Evolutionary conservation across 1,140 invertebrate genomes (phyloP).

Genomic region (Sitobion miscanthi): DNA sequence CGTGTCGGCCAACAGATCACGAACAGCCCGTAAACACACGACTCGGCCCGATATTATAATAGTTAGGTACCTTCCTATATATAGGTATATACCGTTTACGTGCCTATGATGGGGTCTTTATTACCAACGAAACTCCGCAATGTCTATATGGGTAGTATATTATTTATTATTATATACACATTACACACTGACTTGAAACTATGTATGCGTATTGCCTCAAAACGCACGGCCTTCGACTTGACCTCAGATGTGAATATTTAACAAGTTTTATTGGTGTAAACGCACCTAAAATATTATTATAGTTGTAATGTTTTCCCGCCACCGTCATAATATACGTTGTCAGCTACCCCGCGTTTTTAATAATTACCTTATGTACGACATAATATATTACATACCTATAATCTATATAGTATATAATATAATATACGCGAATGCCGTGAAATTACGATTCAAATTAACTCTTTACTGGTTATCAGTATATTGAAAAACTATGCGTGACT

Average conservation of each 20-base stretch:
- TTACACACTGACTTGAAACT: background rate
- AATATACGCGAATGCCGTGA: background rate
- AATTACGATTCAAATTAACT: background rate
- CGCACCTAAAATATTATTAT: background rate
- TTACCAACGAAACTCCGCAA: background rate
- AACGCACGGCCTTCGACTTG: background rate
- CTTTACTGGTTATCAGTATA: background rate
- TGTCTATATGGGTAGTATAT: background rate
- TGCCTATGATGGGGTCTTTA: background rate
- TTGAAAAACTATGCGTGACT: background rate
- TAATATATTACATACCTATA: background rate
- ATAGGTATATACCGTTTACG: too few species aligned
- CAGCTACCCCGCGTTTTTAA: background rate
- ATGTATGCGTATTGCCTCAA: background rate
- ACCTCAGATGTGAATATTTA: background rate
- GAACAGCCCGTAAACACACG: background rate
- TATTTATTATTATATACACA: background rate
- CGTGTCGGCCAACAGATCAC: conserved; percentile 19
- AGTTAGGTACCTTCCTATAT: background rate
- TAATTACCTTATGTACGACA: background rate
- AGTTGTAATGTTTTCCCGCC: background rate
- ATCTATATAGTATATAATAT: background rate
- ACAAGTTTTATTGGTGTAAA: background rate
- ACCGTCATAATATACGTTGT: background rate
- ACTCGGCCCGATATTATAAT: background rate